Conservation (phyloP, 2,797 vertebrate species). For the Lagorchestes hirsutus region DNA sequence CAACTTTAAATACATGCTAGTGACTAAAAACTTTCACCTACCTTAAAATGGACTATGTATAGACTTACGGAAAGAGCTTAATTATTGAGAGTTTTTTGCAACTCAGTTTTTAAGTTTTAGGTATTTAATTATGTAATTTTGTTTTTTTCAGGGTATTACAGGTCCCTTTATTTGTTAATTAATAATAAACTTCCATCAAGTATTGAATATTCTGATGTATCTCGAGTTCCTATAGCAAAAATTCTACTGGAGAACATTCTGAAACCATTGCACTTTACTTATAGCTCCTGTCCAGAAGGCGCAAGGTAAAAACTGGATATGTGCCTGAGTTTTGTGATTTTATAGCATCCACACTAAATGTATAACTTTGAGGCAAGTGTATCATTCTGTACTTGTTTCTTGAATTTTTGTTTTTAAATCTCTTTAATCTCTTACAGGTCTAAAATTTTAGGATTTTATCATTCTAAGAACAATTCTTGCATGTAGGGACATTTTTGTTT, state of each 20-base stretch:
- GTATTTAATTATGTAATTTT: slow-evolving; percentile 30
- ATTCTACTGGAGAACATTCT: slow-evolving; percentile 97
- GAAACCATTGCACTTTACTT: slow-evolving; percentile 99
- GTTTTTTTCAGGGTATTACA: slow-evolving; percentile 93
- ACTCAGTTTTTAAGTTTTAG: slow-evolving; percentile 10
- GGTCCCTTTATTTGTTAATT: slow-evolving; percentile 95
- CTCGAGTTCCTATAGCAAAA: slow-evolving; percentile 95
- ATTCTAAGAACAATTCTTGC: background rate
- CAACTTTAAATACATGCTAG: background rate
- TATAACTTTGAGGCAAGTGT: background rate
- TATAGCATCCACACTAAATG: background rate
- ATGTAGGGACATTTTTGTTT: background rate
- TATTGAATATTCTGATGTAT: slow-evolving; percentile 95
- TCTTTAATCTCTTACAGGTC: background rate
- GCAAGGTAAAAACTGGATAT: slow-evolving; percentile 89
- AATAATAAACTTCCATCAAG: slow-evolving; percentile 97
- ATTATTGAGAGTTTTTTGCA: slow-evolving; percentile 26
- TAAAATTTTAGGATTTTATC: background rate
- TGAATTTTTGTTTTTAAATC: no score
- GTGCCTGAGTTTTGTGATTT: background rate
- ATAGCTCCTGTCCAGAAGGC: slow-evolving; percentile 94
- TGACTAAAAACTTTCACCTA: background rate
- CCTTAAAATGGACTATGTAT: background rate
- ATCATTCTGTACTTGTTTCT: background rate
- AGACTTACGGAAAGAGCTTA: slow-evolving; percentile 39